Conservation (phyloP, 1,140 invertebrate genomes). For the Scaptomyza hsui region DNA sequence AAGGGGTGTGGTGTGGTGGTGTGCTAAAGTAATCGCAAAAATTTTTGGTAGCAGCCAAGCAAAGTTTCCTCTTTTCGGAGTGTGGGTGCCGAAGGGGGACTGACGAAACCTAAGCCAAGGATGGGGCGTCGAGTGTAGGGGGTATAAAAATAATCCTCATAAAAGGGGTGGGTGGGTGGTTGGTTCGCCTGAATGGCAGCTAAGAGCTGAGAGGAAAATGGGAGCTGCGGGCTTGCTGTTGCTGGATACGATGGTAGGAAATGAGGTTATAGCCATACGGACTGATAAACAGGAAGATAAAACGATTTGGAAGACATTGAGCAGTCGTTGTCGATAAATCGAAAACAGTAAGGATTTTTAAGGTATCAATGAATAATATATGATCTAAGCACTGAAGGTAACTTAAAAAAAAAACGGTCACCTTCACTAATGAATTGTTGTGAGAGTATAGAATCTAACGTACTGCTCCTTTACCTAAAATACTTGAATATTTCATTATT, state of each 20-base stretch:
- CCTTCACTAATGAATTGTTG: too few relatives aligned
- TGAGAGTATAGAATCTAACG: too few relatives aligned
- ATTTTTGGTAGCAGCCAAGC: conserved; percentile 56
- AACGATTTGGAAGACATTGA: conserved; percentile 23
- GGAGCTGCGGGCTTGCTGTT: conserved; percentile 2
- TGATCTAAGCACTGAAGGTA: too few relatives aligned
- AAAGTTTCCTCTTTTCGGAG: conserved; percentile 39
- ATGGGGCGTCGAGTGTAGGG: conserved; percentile 7
- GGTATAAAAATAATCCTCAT: conserved; percentile 78
- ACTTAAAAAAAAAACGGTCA: too few relatives aligned
- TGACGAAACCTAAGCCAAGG: neutral
- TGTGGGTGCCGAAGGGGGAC: conserved; percentile 23
- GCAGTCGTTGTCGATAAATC: conserved; percentile 12
- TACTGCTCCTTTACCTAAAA: too few relatives aligned
- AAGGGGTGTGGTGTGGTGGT: neutral
- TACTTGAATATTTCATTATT: neutral
- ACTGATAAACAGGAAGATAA: conserved; percentile 36
- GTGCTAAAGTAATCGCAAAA: conserved; percentile 54
- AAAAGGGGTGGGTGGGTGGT: conserved; percentile 45
- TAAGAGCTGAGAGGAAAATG: neutral
- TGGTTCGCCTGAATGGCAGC: conserved; percentile 28
- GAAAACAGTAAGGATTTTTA: neutral
- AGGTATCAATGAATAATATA: neutral
- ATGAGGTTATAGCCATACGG: conserved; percentile 16
- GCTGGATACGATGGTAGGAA: conserved; percentile 2